These are phyloP conservation scores for Drosophila falleni DNA, from an alignment of 2,888 invertebrate species.

Conservation along the genomic window DNA sequence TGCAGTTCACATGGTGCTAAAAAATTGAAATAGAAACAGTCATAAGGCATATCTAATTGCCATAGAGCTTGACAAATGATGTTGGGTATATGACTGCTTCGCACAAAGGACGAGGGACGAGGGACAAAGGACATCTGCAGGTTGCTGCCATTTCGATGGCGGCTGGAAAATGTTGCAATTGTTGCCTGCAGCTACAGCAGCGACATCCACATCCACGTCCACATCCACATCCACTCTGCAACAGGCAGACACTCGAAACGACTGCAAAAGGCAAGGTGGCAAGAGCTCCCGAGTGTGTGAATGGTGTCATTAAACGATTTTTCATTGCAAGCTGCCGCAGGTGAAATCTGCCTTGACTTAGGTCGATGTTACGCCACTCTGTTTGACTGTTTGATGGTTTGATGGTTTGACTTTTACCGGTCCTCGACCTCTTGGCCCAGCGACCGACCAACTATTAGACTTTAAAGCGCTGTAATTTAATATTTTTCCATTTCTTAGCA, in stretches of 20 bases:
- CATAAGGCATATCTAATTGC: slow-evolving; percentile 69
- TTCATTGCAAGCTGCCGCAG: slow-evolving; percentile 84
- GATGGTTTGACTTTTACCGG: slow-evolving; percentile 61
- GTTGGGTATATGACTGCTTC: slow-evolving; percentile 35
- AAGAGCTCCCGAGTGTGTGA: slow-evolving; percentile 60
- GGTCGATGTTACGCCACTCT: slow-evolving; percentile 16
- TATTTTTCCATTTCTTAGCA: slow-evolving; percentile 31
- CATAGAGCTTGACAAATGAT: slow-evolving; percentile 72
- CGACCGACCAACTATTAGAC: slow-evolving; percentile 29
- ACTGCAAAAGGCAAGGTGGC: slow-evolving; percentile 27
- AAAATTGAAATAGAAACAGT: slow-evolving; percentile 46
- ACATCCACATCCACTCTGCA: slow-evolving; percentile 15
- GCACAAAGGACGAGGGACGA: slow-evolving; percentile 22
- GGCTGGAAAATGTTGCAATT: slow-evolving; percentile 68
- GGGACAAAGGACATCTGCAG: slow-evolving; percentile 22
- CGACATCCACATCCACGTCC: slow-evolving; percentile 15
- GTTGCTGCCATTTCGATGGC: slow-evolving; percentile 36
- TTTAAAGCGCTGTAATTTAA: slow-evolving; percentile 54
- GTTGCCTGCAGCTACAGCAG: slow-evolving; percentile 57
- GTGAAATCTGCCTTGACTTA: slow-evolving; percentile 66
- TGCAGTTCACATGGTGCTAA: slow-evolving; percentile 11
- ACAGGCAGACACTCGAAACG: slow-evolving; percentile 43
- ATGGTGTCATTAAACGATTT: slow-evolving; percentile 85
- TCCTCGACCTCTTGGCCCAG: slow-evolving; percentile 66
- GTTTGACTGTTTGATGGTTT: slow-evolving; percentile 46